Evolutionary conservation across 1,140 invertebrate species (phyloP), one percentile per base, ranked within the genome.

Genomic region (Chrysoperla carnea): DNA sequence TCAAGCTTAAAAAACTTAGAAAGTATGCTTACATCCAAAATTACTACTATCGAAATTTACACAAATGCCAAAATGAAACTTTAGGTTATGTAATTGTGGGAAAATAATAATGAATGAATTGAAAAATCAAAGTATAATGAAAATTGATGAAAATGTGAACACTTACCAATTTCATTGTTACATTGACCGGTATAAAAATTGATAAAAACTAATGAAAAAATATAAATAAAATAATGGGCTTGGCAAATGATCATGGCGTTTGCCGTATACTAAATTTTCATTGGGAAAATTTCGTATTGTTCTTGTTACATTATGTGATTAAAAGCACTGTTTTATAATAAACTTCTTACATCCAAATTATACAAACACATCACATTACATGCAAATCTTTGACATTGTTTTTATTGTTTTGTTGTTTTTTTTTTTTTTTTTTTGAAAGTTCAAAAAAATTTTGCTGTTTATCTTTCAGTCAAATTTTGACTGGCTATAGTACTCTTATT

Each of bases 201-300:
- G 31, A 15, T 29, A 14, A 28, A 27, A 41, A 29, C 4, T 31
- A 46, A 48, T 51, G 35, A 33, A 53, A 39, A 49, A 52, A 50
- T 46, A 48, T 49, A 41, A 47, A 41, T 23, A 40, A 48, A 47
- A 43, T 51, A 50, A 53, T 52, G 58, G 58, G 58, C 55, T 59
- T 52, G 58, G 57, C 57, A 52, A 47, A 37, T 28, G 41, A 55
- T 47, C 54, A 59, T 58, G 53, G 49, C 55, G 53, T 47, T 51
- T 44, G 17, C 17, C 17, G 17, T 23, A 23, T 5, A 23, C 17
- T 23, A 23, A 23, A 23, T 23, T 23, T 23, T 23, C 17, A 23
- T 23, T 23, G 17, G 5, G 17, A 23, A 23, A 23, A 23, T 23
- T 23, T 23, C 17, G 17, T 23, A 23, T 5, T 23, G 2, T 23